Conservation (phyloP, 2,888 invertebrate species). For the Sialis fuliginosa region DNA sequence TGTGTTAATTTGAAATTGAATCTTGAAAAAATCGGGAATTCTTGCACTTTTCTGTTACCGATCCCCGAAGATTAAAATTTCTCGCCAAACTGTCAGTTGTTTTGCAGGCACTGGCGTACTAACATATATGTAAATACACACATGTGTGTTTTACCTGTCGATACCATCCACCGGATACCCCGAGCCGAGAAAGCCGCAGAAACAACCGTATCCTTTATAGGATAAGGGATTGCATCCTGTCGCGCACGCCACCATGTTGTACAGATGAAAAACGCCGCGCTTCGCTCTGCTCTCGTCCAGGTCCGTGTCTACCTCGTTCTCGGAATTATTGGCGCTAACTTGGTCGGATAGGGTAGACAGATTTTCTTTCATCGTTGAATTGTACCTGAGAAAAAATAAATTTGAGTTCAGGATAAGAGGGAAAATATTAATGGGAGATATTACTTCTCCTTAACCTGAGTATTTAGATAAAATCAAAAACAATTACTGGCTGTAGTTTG, state of each 20-base stretch:
- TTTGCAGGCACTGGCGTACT: too few relatives aligned
- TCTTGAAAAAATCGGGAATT: too few relatives aligned
- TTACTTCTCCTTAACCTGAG: too few relatives aligned
- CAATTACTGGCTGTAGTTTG: too few relatives aligned
- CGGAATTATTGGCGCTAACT: conserved; percentile 8
- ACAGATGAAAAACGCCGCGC: conserved; percentile 60
- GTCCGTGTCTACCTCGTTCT: conserved; percentile 24
- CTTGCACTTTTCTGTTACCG: too few relatives aligned
- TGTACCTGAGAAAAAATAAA: conserved; percentile 5
- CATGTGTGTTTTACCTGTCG: conserved; percentile 37
- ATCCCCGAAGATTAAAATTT: too few relatives aligned
- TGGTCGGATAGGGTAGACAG: conserved; percentile 14
- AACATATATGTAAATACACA: background rate
- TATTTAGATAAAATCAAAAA: too few relatives aligned
- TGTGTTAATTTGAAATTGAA: too few relatives aligned
- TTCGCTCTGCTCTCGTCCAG: conserved; percentile 31
- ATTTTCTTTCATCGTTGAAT: conserved; percentile 2
- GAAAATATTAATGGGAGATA: background rate
- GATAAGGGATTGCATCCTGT: conserved; percentile 69
- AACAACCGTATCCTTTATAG: conserved; percentile 81
- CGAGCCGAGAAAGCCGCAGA: conserved; percentile 72
- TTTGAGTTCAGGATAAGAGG: too few relatives aligned
- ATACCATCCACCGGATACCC: conserved; percentile 66
- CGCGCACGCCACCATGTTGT: conserved; percentile 73
- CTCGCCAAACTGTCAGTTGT: too few relatives aligned